phyloP scores from a whole-genome alignment of 2,797 vertebrate genomes.

The Apogon talboti region DNA sequence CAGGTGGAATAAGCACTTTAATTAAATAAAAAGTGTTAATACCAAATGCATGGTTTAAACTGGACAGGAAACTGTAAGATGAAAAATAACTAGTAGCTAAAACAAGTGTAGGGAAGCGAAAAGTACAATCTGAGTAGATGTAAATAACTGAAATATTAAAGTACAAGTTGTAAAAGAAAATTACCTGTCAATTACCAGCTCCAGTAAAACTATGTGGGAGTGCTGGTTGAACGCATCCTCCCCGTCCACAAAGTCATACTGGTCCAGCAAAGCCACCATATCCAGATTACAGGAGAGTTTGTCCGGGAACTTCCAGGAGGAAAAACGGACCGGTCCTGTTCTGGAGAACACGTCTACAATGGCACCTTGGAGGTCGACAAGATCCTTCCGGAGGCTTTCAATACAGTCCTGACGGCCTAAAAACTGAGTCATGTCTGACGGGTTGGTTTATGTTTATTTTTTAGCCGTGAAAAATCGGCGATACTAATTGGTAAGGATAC shows the following conservation, averaged over 20 bases:
- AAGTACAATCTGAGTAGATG: too few species aligned
- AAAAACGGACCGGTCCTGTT: slow-evolving; percentile 85
- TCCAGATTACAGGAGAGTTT: slow-evolving; percentile 90
- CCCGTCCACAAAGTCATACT: slow-evolving; percentile 88
- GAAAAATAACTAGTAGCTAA: too few species aligned
- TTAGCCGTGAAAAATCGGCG: background rate
- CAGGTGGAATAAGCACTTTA: too few species aligned
- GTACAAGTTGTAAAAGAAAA: too few species aligned
- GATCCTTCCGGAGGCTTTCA: slow-evolving; percentile 88
- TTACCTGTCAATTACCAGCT: slow-evolving; percentile 93
- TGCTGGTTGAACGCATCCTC: slow-evolving; percentile 90
- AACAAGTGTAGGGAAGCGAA: too few species aligned
- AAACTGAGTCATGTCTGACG: slow-evolving; percentile 82
- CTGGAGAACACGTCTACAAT: slow-evolving; percentile 89
- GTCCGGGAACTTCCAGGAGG: slow-evolving; percentile 96
- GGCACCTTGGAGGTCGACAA: slow-evolving; percentile 89
- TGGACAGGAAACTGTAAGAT: too few species aligned
- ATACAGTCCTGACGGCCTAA: slow-evolving; percentile 87
- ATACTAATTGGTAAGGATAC: background rate
- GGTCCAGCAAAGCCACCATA: slow-evolving; percentile 86
- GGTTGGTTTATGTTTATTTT: background rate
- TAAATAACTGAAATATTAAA: too few species aligned
- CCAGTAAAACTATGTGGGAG: slow-evolving; percentile 89
- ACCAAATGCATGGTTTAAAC: too few species aligned
- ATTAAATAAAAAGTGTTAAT: too few species aligned